phyloP scores from a whole-genome alignment of 1,140 invertebrate species.

The Argopecten irradians region DNA sequence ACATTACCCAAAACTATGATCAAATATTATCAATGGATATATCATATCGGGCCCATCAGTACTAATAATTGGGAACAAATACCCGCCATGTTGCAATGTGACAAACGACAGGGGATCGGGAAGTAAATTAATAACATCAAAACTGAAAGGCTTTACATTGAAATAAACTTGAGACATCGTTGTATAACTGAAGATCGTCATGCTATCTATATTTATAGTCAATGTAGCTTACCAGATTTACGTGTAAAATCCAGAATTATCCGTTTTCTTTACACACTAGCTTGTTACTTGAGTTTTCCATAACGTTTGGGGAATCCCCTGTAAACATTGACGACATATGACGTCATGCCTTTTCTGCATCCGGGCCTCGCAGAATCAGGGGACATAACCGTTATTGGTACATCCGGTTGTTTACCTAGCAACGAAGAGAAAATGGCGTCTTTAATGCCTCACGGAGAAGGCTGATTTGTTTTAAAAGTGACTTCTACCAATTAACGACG shows the following conservation, averaged over 20 bases:
- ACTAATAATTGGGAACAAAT: too few species aligned
- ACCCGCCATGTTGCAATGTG: too few species aligned
- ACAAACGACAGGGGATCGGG: too few species aligned
- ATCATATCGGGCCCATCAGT: too few species aligned
- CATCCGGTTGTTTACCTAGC: conserved; percentile 31
- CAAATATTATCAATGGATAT: too few species aligned
- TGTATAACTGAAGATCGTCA: background rate
- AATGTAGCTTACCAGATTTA: background rate
- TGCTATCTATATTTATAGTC: background rate
- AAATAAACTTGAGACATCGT: background rate
- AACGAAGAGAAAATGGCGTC: conserved; percentile 25
- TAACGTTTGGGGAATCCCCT: background rate
- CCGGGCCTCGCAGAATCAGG: too few species aligned
- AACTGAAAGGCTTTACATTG: background rate
- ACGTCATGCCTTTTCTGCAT: too few species aligned
- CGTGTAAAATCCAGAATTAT: background rate
- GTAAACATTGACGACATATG: background rate
- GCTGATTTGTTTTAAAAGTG: conserved; percentile 19
- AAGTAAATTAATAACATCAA: background rate
- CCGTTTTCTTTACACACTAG: background rate
- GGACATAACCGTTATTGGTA: background rate
- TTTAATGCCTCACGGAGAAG: conserved; percentile 15
- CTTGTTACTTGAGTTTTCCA: background rate
- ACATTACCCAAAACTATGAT: too few species aligned
- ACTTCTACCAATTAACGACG: background rate